These are phyloP conservation scores for Hypsopygia costalis DNA, from an alignment of 2,888 invertebrate genomes.

Conservation along the genomic window DNA sequence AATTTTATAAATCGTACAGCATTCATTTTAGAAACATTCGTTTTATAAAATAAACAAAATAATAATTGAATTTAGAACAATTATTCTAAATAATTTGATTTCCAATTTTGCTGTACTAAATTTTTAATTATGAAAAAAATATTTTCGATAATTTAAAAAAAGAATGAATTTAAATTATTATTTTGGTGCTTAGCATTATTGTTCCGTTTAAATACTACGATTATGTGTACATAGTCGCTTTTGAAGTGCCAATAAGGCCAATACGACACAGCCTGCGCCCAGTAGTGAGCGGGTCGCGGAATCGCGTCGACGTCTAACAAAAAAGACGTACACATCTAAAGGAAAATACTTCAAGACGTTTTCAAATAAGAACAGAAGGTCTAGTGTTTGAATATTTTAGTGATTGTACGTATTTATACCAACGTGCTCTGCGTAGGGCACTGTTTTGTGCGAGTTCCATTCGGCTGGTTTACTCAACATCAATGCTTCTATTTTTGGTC, in stretches of 20 bases:
- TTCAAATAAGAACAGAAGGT: slow-evolving; percentile 45
- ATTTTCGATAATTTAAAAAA: not conserved
- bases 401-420: slow-evolving; percentile 33
- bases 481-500: slow-evolving; percentile 50
- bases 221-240: slow-evolving; percentile 27
- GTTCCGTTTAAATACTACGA: not conserved
- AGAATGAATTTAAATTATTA: not conserved
- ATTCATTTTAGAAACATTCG: not conserved
- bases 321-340: slow-evolving; percentile 37
- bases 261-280: slow-evolving; percentile 54
- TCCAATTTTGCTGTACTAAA: not conserved
- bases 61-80: not conserved
- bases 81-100: not conserved
- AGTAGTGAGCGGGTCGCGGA: slow-evolving; percentile 59
- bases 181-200: slow-evolving; percentile 7
- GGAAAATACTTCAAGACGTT: slow-evolving; percentile 43
- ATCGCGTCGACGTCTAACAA: slow-evolving; percentile 55
- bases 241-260: slow-evolving; percentile 46
- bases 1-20: slow-evolving; percentile 10
- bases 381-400: slow-evolving; percentile 38
- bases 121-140: slow-evolving; percentile 4
- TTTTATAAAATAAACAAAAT: not conserved
- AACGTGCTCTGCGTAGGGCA: slow-evolving; percentile 26
- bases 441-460: slow-evolving; percentile 34
- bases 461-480: slow-evolving; percentile 45